Percentiles rank a stretch among this genome's conserved stretches.
phyloP scores from a whole-genome alignment of 2,113 vertebrate genomes.

The Malurus melanocephalus region DNA sequence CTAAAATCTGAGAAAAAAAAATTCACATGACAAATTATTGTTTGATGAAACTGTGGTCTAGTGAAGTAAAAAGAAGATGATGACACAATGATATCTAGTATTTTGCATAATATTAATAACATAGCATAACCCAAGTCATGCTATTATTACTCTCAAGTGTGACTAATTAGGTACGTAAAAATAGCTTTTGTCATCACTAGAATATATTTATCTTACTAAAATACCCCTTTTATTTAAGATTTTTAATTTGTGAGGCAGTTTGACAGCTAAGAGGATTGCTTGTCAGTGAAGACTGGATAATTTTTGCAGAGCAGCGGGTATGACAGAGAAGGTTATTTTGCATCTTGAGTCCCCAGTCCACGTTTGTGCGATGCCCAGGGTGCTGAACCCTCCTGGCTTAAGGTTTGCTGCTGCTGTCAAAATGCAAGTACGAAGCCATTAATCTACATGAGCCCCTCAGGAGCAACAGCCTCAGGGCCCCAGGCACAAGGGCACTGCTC shows the following conservation, averaged over 20 bases:
- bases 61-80: neutral
- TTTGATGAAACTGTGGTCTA: conserved; percentile 24
- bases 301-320: neutral
- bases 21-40: neutral
- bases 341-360: neutral
- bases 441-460: neutral
- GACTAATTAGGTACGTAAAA: conserved; percentile 53
- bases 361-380: neutral
- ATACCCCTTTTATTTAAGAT: conserved; percentile 25
- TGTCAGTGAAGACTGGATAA: neutral
- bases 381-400: neutral
- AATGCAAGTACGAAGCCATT: neutral
- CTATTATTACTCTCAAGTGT: conserved; percentile 28
- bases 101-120: conserved; percentile 50
- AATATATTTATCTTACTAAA: conserved; percentile 46
- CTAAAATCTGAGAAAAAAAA: neutral
- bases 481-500: neutral
- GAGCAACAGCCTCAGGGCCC: neutral
- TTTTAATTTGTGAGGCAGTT: conserved; percentile 27
- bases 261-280: neutral
- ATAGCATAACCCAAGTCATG: conserved; percentile 12
- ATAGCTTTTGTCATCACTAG: conserved; percentile 11
- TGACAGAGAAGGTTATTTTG: neutral
- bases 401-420: neutral
- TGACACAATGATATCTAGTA: neutral